phyloP scores from a whole-genome alignment of 2,797 vertebrate genomes.

The Kryptopterus vitreolus region DNA sequence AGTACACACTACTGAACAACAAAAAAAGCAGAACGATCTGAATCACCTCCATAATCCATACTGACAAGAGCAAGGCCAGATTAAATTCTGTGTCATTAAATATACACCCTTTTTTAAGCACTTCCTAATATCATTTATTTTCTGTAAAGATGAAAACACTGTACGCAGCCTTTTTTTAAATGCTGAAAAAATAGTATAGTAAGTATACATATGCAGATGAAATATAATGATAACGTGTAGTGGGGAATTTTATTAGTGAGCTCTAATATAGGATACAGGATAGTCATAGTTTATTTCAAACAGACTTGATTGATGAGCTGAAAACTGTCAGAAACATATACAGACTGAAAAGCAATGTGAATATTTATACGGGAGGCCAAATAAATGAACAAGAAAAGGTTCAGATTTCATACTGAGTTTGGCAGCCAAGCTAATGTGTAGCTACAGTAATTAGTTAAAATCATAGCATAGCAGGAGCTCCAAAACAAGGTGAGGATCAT shows the following conservation, averaged over 20 bases:
- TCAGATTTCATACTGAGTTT: not conserved
- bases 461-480: not conserved
- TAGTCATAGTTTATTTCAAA: constrained; percentile 2
- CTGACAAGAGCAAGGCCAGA: constrained; percentile 39
- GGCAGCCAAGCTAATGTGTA: constrained; percentile 1
- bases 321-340: not conserved
- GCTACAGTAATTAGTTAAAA: constrained; percentile 16
- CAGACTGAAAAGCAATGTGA: not conserved
- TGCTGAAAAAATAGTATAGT: not conserved
- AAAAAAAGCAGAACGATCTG: constrained; percentile 20
- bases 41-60: constrained; percentile 43
- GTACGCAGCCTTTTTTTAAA: not conserved
- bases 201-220: not conserved
- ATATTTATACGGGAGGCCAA: not conserved
- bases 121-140: not conserved
- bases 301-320: not conserved
- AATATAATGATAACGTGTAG: not conserved
- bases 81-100: constrained; percentile 25
- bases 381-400: not conserved
- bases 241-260: not conserved
- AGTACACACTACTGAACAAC: constrained; percentile 34
- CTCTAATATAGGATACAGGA: not conserved
- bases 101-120: not conserved
- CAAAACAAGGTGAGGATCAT: not conserved
- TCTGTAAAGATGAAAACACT: not conserved